Base-by-base conservation (phyloP, 2,888 invertebrate genomes). In the Cheilosia urbana region DNA sequence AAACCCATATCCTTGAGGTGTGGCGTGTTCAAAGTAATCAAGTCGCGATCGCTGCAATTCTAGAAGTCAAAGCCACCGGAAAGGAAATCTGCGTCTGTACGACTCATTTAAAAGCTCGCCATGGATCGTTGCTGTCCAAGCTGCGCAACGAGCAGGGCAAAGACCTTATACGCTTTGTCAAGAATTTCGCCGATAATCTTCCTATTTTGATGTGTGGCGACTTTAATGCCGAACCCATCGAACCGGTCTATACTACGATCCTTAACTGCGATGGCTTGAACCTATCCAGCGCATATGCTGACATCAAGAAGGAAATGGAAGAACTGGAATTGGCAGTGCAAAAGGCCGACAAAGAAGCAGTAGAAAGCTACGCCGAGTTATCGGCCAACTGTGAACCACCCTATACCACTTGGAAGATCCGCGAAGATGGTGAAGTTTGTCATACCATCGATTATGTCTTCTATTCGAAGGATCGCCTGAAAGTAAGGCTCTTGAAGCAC, bases 361-460 rank as follows among this genome's bases (percentile, higher is more conserved):
- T 88, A 6, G 88, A 89, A 58, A 87, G 87, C 40, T 88, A 71
- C 45, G 89, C 90, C 37, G 65, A 68, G 19, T 9, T 19, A n/a
- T 91, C 92, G 1, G 92, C 91, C 9, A 81, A 62, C 21, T 90
- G 93, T 19, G 96, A 96, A 89, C 96, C 96, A 0, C 93, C 93
- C 0, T 96, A 95, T 90, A 96, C 96, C 0, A 96, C 96, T 0
- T 96, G 96, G 96, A 96, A 96, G 90, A 93, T 94, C 37, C 93
- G 96, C 0, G 95, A 95, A 77, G 95, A 95, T 88, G 95, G 95
- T 6, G 96, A 96, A 91, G 93, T 94, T 51, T 95, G 95, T 87
- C 95, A 95, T 89, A 96, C 96, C 4, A 95, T 96, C 75, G 96
- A 96, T 91, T 96, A 96, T 91, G 93, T 96, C 7, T 96, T 96